phyloP scores from a whole-genome alignment of 2,113 vertebrate species.

The Fulmarus glacialis region DNA sequence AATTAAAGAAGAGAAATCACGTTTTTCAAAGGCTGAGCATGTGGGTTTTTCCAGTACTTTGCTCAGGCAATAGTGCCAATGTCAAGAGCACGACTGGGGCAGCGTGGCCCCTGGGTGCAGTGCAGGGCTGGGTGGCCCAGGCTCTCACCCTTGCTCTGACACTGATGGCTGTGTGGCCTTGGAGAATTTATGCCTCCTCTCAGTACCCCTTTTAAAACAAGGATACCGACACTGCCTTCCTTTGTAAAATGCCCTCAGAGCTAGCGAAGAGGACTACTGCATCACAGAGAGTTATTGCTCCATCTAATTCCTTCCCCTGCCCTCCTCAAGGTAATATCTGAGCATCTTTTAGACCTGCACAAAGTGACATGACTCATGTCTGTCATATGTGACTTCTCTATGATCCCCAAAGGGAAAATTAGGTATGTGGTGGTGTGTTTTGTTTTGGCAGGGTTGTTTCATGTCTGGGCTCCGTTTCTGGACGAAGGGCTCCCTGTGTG shows the following conservation, averaged over 20 bases:
- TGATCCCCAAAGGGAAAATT: neutral
- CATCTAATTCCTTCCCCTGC: neutral
- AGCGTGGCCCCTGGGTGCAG: accelerated
- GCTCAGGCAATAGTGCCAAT: neutral
- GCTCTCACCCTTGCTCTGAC: neutral
- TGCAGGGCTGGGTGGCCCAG: neutral
- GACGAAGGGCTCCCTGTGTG: neutral
- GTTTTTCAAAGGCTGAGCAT: neutral
- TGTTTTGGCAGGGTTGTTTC: neutral
- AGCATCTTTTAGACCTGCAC: neutral
- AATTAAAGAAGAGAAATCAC: neutral
- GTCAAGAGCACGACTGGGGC: neutral
- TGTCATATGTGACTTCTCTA: accelerated
- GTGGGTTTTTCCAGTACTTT: neutral
- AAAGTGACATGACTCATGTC: accelerated
- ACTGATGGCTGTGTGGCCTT: neutral
- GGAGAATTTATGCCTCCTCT: neutral
- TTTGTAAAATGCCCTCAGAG: neutral
- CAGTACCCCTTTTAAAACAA: neutral
- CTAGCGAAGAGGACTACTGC: neutral
- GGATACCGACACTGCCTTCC: neutral
- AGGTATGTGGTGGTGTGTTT: neutral
- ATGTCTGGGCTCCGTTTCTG: neutral
- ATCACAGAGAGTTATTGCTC: neutral
- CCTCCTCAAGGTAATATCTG: neutral